Base-by-base conservation (phyloP, 2,113 vertebrate species). In the Dryoscopus gambensis region DNA sequence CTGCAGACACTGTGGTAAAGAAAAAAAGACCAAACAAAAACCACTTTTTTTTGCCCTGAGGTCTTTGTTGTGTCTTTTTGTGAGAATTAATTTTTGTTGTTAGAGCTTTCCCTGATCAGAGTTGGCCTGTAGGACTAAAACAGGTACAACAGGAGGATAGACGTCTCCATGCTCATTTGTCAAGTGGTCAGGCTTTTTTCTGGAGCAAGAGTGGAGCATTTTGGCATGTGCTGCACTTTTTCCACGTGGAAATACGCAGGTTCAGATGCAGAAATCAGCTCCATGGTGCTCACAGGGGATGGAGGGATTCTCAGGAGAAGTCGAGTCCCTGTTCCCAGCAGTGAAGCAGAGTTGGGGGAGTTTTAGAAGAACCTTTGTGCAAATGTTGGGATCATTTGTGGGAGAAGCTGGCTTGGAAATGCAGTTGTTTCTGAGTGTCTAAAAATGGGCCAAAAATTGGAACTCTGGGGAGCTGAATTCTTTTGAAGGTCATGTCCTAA, bases 261-360 rank as follows among this genome's bases (percentile, higher is more conserved):
- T 46, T 65, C 23, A 37, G 28, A 3, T 50, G 27, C 63, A 81
- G 67, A 33, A 39, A 42, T 53, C 3, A 33, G 24, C 17, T 53
- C 65, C 1, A 0, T 30, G 62, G n/a, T 65, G 49, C 27, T 37
- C 33, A 35, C 0, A 0, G 55, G 46, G 35, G 33, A 12, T 47
- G 57, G 46, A 52, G 31, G 65, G 65, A 18, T 84, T 57, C 68
- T 74, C 0, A 0, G 31, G 64, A 69, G 39, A 47, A 68, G 31
- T 28, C 0, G 0, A 63, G 19, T 47, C 21, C 67, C 49, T 0
- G 0, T 47, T 96, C 15, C 70, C 63, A 56, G 42, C 17, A 30
- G 25, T 15, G 21, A 40, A 40, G 21, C 5, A 7, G 27, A 59
- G 21, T 9, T 93, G 28, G 19, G 9, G 37, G 33, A 59, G 5